Percentiles rank a stretch among this genome's conserved stretches.
These are phyloP conservation scores for Cyprinodon diabolis DNA, from an alignment of 2,797 vertebrate genomes.

Conservation along the genomic window DNA sequence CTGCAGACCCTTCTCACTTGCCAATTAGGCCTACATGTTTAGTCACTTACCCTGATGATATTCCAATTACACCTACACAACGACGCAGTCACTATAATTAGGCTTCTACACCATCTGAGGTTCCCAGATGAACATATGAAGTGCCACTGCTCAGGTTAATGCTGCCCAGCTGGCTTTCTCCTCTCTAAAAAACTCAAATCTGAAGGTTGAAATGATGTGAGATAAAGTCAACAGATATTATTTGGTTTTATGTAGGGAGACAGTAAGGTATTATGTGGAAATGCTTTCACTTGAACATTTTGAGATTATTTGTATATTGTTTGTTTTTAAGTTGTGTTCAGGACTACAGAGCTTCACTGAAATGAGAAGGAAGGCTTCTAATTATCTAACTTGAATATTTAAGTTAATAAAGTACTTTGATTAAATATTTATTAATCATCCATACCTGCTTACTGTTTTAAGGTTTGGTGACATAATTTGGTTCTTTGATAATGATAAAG, in stretches of 20 bases:
- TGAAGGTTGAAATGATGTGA: neutral
- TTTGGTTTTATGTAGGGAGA: neutral
- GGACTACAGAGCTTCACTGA: neutral
- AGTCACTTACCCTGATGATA: slow-evolving; percentile 45
- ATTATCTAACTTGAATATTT: too few relatives aligned
- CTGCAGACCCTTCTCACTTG: slow-evolving; percentile 53
- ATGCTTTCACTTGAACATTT: neutral
- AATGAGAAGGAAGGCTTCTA: neutral
- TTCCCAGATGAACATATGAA: slow-evolving; percentile 38
- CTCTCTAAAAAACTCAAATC: slow-evolving; percentile 11
- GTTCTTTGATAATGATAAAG: neutral
- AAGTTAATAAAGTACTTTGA: too few relatives aligned
- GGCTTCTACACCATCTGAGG: slow-evolving; percentile 12
- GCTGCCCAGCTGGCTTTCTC: slow-evolving; percentile 13
- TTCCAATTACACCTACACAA: slow-evolving; percentile 59
- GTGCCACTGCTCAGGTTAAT: slow-evolving; percentile 2
- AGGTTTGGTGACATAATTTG: neutral
- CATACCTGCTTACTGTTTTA: neutral
- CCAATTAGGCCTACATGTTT: slow-evolving; percentile 58
- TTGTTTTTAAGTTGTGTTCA: neutral
- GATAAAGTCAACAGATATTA: neutral
- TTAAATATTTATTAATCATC: neutral
- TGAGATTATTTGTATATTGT: neutral
- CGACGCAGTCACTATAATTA: slow-evolving; percentile 42
- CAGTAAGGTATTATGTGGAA: neutral